Conservation (phyloP, 2,113 vertebrate species). For the Anarhynchus alexandrinus region DNA sequence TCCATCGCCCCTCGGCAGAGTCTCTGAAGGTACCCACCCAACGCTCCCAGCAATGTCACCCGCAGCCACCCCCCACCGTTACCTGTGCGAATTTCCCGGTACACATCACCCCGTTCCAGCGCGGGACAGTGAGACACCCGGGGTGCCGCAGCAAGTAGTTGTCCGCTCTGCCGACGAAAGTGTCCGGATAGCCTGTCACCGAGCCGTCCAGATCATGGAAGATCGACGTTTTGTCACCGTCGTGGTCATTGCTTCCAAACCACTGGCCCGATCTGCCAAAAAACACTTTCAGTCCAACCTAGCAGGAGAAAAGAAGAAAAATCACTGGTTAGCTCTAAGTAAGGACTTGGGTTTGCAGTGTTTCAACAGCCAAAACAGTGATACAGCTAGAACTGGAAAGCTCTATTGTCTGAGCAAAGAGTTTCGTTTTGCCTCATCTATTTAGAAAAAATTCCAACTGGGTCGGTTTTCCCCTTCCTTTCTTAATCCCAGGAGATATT, state of each 20-base stretch:
- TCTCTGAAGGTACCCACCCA: not conserved
- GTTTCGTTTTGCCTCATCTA: not conserved
- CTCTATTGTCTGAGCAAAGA: not conserved
- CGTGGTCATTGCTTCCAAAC: conserved; percentile 50
- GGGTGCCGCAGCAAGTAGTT: conserved; percentile 49
- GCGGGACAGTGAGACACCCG: not conserved
- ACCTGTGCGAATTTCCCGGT: conserved; percentile 57
- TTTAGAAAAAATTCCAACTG: not conserved
- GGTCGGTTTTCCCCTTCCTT: not conserved
- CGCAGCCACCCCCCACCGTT: accelerated
- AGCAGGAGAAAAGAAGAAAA: not conserved
- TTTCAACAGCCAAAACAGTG: not conserved
- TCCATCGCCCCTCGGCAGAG: not conserved
- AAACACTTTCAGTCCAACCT: conserved; percentile 62
- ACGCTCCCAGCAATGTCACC: accelerated
- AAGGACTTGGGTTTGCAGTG: not conserved
- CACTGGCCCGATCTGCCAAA: conserved; percentile 49
- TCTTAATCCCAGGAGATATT: not conserved
- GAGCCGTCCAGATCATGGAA: conserved; percentile 62
- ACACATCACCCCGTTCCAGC: conserved; percentile 46
- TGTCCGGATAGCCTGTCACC: conserved; percentile 14
- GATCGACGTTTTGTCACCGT: conserved; percentile 55
- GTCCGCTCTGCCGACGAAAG: conserved; percentile 43
- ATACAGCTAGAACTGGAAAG: not conserved
- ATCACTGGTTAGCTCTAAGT: not conserved